A percentile compares a stretch with the other conserved stretches of the same genome.
These are phyloP conservation scores for Drosophila saltans DNA, from an alignment of 1,140 invertebrate species.

Conservation along the genomic window DNA sequence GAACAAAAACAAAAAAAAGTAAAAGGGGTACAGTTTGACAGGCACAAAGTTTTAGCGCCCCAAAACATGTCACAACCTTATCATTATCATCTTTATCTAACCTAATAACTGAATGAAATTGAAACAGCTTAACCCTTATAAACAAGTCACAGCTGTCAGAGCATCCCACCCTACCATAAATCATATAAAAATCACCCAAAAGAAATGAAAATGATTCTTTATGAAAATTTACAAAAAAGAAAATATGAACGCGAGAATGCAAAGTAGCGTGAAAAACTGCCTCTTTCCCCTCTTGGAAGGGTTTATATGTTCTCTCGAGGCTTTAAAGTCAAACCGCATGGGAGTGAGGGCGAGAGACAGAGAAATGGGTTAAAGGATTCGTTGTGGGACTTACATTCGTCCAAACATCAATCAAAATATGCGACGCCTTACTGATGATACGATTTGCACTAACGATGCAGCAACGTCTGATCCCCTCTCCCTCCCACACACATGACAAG, in stretches of 20 bases:
- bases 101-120: conserved; percentile 76
- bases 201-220: conserved; percentile 53
- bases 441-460: conserved; percentile 79
- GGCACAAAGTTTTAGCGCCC: background rate
- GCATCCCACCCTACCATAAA: conserved; percentile 64
- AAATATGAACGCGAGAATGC: conserved; percentile 67
- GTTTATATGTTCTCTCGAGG: conserved; percentile 1
- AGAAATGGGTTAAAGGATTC: conserved; percentile 28
- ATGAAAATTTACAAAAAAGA: conserved; percentile 68
- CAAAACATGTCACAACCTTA: conserved; percentile 69
- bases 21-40: conserved; percentile 31
- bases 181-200: conserved; percentile 41
- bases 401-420: conserved; percentile 75
- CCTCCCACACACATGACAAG: conserved; percentile 43
- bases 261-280: conserved; percentile 41
- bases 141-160: conserved; percentile 64
- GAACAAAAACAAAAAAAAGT: background rate
- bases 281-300: conserved; percentile 10
- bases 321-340: conserved; percentile 55
- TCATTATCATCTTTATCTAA: conserved; percentile 73
- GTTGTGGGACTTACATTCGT: conserved; percentile 66
- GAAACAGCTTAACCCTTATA: conserved; percentile 80
- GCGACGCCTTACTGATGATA: conserved; percentile 53
- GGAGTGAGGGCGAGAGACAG: conserved; percentile 15
- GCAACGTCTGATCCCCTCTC: conserved; percentile 25